Percentiles rank a stretch among this genome's conserved stretches.
Conservation (phyloP, 2,113 vertebrate genomes). For the Oriolus oriolus region DNA sequence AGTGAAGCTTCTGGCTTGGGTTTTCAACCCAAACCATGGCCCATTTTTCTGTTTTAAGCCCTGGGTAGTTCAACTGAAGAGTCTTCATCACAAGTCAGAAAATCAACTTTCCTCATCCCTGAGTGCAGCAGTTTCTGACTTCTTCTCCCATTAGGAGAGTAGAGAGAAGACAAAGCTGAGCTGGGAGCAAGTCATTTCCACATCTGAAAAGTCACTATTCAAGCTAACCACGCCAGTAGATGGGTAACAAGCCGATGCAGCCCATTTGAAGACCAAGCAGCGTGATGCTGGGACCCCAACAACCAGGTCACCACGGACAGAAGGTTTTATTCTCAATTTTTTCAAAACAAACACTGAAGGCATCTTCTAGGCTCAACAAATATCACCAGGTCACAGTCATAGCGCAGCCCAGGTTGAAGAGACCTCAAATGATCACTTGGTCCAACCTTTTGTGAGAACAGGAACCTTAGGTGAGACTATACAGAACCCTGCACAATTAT, state of each 20-base stretch:
- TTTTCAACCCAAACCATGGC: neutral
- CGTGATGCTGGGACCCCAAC: neutral
- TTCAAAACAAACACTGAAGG: neutral
- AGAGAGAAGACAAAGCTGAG: neutral
- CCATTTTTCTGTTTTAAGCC: neutral
- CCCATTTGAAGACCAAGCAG: neutral
- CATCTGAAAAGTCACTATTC: fast-evolving
- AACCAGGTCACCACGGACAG: neutral
- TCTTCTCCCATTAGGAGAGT: neutral
- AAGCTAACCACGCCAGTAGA: fast-evolving
- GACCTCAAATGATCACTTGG: neutral
- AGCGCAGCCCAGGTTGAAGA: neutral
- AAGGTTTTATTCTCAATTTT: neutral
- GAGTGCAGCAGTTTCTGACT: neutral
- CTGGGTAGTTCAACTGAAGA: neutral
- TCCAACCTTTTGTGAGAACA: neutral
- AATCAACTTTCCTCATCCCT: neutral
- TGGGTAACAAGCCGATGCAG: neutral
- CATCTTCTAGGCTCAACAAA: neutral
- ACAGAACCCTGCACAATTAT: neutral
- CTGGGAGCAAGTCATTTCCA: neutral
- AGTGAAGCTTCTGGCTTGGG: neutral
- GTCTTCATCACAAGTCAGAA: neutral
- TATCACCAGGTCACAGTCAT: neutral
- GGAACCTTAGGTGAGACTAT: neutral